Conservation (phyloP, 2,888 invertebrate species). For the Drosophila crucigera region DNA sequence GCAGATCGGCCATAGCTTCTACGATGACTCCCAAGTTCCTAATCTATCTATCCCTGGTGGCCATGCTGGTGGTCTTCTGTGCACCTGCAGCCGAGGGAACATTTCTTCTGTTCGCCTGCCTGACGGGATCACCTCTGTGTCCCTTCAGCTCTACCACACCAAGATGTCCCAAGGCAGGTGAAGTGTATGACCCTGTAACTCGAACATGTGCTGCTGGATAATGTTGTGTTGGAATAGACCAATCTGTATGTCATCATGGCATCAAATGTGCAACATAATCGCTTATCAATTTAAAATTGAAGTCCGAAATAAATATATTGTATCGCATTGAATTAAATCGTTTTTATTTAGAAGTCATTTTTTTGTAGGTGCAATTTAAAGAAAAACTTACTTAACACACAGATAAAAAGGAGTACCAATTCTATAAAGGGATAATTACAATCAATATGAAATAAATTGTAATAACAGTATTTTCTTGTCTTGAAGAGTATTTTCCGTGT, state of each 20-base stretch:
- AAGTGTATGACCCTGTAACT: not conserved
- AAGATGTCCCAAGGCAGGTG: not conserved
- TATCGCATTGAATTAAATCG: not conserved
- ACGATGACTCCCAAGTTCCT: slow-evolving; percentile 26
- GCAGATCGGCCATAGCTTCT: not conserved
- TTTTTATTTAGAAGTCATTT: not conserved
- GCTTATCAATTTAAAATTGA: not conserved
- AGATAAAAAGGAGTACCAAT: not conserved
- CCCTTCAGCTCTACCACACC: slow-evolving; percentile 20
- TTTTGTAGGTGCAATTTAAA: not conserved
- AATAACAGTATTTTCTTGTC: not conserved
- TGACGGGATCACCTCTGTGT: slow-evolving; percentile 16
- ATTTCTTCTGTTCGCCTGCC: slow-evolving; percentile 14
- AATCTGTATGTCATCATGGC: not conserved
- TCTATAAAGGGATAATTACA: not conserved
- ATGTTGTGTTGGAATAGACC: not conserved
- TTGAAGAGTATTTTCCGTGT: no score
- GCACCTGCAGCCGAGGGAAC: slow-evolving; percentile 28
- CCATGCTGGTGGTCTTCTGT: slow-evolving; percentile 14
- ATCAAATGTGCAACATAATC: not conserved
- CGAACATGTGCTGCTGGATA: not conserved
- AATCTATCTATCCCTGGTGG: slow-evolving; percentile 16
- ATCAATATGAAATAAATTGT: not conserved
- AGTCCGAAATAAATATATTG: not conserved
- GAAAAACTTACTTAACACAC: not conserved